Conservation (phyloP, 2,888 invertebrate species). For the Pegoplata infirma region DNA sequence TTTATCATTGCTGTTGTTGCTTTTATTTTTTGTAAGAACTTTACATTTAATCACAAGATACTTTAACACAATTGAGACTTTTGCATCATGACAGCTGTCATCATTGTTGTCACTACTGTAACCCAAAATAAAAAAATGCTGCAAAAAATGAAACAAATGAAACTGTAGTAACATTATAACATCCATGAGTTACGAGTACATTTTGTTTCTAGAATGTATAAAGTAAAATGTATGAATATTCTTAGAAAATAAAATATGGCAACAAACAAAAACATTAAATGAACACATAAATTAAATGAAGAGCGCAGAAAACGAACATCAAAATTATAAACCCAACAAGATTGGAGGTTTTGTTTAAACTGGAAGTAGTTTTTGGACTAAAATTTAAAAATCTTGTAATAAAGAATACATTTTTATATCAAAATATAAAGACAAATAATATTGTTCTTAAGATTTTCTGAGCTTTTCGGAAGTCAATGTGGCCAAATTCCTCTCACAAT, state of each 20-base stretch:
- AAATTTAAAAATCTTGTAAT: too few relatives aligned
- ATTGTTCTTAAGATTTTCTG: too few relatives aligned
- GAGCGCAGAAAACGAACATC: constrained; percentile 19
- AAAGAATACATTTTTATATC: too few relatives aligned
- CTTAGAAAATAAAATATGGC: constrained; percentile 51
- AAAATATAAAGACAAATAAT: too few relatives aligned
- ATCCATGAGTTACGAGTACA: constrained; percentile 33
- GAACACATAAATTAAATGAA: constrained; percentile 60
- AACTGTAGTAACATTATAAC: constrained; percentile 17
- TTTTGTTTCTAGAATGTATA: background rate
- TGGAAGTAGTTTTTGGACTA: too few relatives aligned
- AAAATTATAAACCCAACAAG: too few relatives aligned
- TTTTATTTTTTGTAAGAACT: background rate
- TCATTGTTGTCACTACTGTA: constrained; percentile 59
- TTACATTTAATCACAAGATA: constrained; percentile 51
- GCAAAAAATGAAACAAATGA: constrained; percentile 29
- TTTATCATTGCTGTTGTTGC: background rate
- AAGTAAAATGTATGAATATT: constrained; percentile 9
- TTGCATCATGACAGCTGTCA: constrained; percentile 60
- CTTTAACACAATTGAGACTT: constrained; percentile 58
- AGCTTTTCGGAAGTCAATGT: too few relatives aligned
- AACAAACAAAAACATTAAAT: constrained; percentile 60
- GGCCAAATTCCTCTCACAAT: too few relatives aligned
- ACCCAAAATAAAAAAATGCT: constrained; percentile 35
- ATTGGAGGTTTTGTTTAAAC: too few relatives aligned